These are phyloP conservation scores for Bursaphelenchus okinawaensis DNA, from an alignment of 2,888 invertebrate species.

Conservation along the genomic window DNA sequence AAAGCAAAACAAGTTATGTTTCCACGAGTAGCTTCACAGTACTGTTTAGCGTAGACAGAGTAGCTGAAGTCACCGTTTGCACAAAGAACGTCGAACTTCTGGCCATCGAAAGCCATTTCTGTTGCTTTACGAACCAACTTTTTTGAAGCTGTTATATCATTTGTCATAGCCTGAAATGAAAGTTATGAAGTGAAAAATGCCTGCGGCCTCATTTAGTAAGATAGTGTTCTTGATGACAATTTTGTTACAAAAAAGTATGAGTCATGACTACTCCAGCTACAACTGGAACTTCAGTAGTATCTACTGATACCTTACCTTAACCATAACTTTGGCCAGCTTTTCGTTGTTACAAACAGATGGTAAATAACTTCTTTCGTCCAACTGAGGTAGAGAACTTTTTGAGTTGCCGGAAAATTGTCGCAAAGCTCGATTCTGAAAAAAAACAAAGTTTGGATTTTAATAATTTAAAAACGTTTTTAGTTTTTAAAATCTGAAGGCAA, in stretches of 20 bases:
- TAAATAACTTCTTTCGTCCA: conserved; percentile 8
- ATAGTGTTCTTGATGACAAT: too few relatives aligned
- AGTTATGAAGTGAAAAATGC: too few relatives aligned
- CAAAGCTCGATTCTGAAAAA: conserved; percentile 16
- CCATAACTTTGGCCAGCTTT: conserved; percentile 43
- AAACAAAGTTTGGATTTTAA: too few relatives aligned
- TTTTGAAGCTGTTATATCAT: conserved; percentile 46
- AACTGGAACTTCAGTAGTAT: not conserved
- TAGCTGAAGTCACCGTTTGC: conserved; percentile 50
- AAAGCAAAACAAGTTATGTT: conserved; percentile 51
- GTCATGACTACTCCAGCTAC: not conserved
- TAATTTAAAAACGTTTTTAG: too few relatives aligned
- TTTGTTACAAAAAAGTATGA: too few relatives aligned
- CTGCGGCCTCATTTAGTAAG: too few relatives aligned
- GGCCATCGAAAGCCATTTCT: conserved; percentile 40
- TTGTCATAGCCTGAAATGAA: conserved; percentile 40
- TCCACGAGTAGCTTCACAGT: conserved; percentile 43
- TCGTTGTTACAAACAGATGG: conserved; percentile 40
- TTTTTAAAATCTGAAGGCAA: too few relatives aligned
- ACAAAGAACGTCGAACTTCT: conserved; percentile 48
- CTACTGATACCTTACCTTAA: conserved; percentile 21
- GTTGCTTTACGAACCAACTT: conserved; percentile 41
- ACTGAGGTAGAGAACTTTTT: conserved; percentile 10
- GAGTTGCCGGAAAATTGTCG: conserved; percentile 25
- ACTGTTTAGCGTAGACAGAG: conserved; percentile 38